These are phyloP conservation scores for Pristionchus mayeri DNA, from an alignment of 2,888 invertebrate species.

Conservation along the genomic window DNA sequence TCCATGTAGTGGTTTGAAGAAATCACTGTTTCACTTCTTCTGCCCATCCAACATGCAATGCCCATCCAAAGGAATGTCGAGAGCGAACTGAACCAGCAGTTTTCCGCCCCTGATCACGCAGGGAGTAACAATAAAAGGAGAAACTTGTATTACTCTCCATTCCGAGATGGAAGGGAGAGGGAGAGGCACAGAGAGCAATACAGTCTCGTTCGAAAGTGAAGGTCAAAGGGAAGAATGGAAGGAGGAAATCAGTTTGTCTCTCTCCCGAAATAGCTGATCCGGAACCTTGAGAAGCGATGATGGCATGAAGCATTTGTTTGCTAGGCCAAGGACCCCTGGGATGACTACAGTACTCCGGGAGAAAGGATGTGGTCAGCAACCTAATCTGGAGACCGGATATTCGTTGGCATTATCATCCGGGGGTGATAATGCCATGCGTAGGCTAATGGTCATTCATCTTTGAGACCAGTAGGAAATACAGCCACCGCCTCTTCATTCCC, in stretches of 20 bases:
- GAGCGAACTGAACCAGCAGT: too few relatives aligned
- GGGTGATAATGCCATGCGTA: background rate
- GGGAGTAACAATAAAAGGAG: background rate
- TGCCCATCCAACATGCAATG: background rate
- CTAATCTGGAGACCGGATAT: background rate
- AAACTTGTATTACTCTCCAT: background rate
- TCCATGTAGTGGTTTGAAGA: too few relatives aligned
- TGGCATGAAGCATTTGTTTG: background rate
- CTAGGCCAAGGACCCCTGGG: too few relatives aligned
- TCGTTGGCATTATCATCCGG: background rate
- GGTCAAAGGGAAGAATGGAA: background rate
- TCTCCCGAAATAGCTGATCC: background rate
- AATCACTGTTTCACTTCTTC: background rate
- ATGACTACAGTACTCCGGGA: background rate
- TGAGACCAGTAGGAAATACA: too few relatives aligned
- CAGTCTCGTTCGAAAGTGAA: conserved; percentile 38
- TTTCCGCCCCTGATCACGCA: background rate
- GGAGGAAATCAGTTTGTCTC: background rate
- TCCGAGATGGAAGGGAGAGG: background rate
- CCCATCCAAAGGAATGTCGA: background rate
- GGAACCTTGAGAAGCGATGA: conserved; percentile 18
- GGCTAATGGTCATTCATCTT: background rate
- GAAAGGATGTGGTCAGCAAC: background rate
- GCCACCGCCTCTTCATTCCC: background rate
- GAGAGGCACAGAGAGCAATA: background rate